A percentile compares a stretch with the other conserved stretches of the same genome.
These are phyloP conservation scores for Rhinoraja longicauda DNA, from an alignment of 2,797 vertebrate species.

Conservation along the genomic window DNA sequence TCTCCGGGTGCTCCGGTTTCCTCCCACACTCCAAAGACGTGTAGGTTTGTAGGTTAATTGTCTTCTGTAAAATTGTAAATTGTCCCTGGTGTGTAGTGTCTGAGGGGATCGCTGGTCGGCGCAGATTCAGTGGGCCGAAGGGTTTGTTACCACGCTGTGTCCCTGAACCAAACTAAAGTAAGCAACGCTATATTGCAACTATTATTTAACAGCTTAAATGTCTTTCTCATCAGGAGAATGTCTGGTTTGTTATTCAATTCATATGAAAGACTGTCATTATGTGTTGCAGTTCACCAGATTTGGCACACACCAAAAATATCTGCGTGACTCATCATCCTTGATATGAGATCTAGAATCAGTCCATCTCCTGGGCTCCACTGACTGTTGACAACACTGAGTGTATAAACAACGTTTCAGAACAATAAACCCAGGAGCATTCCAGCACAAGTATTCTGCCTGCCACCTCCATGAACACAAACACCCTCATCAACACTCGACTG, in stretches of 20 bases:
- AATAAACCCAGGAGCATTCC: neutral
- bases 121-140: too few species aligned
- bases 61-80: too few species aligned
- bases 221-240: neutral
- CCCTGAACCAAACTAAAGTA: too few species aligned
- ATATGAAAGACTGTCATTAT: neutral
- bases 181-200: neutral
- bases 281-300: neutral
- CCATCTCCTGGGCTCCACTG: neutral
- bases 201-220: neutral
- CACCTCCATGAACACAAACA: neutral
- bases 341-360: neutral
- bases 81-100: too few species aligned
- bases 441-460: neutral
- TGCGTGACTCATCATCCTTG: constrained; percentile 16
- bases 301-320: neutral
- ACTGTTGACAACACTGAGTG: neutral
- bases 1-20: too few species aligned
- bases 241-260: neutral
- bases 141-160: too few species aligned
- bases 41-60: too few species aligned
- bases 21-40: too few species aligned
- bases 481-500: neutral
- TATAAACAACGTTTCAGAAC: neutral
- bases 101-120: too few species aligned